Conservation (phyloP, 2,113 vertebrate genomes). For the Acrocephalus arundinaceus region DNA sequence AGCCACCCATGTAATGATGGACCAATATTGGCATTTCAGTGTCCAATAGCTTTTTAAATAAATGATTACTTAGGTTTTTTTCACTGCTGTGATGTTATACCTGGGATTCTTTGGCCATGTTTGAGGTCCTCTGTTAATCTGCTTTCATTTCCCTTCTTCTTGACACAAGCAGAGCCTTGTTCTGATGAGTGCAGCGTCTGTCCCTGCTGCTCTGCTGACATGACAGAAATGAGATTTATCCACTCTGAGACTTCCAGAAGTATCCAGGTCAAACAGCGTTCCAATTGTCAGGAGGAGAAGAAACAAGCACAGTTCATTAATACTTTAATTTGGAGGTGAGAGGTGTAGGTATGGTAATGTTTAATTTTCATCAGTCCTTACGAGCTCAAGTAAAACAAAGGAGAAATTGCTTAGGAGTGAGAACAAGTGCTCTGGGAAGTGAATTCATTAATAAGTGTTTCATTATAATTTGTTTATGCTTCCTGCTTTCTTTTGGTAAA, state of each 20-base stretch:
- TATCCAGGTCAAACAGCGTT: background rate
- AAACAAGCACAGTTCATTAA: background rate
- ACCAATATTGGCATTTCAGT: background rate
- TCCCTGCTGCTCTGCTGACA: background rate
- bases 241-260: background rate
- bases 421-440: background rate
- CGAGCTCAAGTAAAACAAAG: background rate
- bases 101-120: background rate
- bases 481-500: background rate
- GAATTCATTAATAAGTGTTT: background rate
- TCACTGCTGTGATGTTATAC: rapidly evolving
- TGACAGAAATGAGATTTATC: conserved; percentile 34
- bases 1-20: background rate
- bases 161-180: background rate
- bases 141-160: background rate
- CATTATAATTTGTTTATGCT: background rate
- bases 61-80: background rate
- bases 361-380: background rate
- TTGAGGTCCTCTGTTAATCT: background rate
- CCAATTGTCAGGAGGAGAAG: background rate
- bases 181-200: background rate
- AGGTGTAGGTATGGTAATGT: background rate
- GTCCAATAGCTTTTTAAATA: background rate
- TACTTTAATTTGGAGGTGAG: background rate
- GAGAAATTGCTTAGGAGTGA: background rate